phyloP scores from a whole-genome alignment of 2,797 vertebrate species.

The Florisuga fusca region DNA sequence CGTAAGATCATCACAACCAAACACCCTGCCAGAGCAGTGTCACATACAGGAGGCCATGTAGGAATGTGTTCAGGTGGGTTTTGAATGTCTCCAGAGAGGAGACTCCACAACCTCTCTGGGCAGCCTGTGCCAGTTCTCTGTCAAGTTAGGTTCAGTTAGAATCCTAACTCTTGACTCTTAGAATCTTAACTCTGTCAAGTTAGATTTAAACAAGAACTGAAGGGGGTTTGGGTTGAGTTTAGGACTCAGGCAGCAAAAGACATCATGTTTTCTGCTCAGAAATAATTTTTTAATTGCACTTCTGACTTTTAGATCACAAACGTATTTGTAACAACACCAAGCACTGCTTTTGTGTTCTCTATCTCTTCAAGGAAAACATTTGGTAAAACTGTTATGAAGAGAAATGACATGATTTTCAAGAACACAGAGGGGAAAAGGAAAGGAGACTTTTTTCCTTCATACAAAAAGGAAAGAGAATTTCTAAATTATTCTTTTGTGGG shows the following conservation, averaged over 20 bases:
- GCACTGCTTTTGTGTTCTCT: neutral
- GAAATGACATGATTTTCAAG: neutral
- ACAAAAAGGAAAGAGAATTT: neutral
- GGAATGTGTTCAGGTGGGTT: too few species aligned
- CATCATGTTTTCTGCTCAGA: neutral
- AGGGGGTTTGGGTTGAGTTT: neutral
- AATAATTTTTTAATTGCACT: neutral
- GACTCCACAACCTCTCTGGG: too few species aligned
- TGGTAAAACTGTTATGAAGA: neutral
- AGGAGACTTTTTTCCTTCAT: neutral
- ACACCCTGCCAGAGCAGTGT: too few species aligned
- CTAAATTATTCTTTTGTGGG: neutral
- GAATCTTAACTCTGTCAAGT: neutral
- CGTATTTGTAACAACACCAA: neutral
- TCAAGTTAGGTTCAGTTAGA: too few species aligned
- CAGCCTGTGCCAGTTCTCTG: too few species aligned
- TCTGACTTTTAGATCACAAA: neutral
- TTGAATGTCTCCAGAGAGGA: too few species aligned
- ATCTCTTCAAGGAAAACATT: neutral
- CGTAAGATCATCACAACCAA: too few species aligned
- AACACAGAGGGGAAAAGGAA: neutral
- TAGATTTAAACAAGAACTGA: neutral
- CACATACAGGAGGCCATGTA: too few species aligned
- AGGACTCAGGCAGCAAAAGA: neutral
- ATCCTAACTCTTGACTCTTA: too few species aligned